Evolutionary conservation across 2,797 vertebrate species (phyloP).

Genomic region (Odontamblyopus lacepedii): DNA sequence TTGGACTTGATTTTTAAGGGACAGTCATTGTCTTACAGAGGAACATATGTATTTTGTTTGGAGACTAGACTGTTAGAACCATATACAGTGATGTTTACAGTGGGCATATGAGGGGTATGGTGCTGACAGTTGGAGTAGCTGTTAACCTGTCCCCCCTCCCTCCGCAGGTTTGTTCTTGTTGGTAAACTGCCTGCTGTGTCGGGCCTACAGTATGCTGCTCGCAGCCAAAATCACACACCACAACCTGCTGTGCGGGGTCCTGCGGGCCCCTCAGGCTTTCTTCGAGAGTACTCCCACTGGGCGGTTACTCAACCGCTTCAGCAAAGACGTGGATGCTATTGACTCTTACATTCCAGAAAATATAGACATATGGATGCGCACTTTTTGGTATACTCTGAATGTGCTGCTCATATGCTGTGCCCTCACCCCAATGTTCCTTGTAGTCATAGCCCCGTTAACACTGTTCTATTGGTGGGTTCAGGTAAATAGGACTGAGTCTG

Average conservation of each 20-base stretch:
- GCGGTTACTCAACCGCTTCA: slow-evolving; percentile 83
- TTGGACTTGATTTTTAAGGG: background rate
- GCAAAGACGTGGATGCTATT: slow-evolving; percentile 84
- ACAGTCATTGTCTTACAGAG: background rate
- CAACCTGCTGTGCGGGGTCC: slow-evolving; percentile 78
- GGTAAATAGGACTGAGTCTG: slow-evolving; percentile 82
- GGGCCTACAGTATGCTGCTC: slow-evolving; percentile 78
- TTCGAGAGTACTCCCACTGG: slow-evolving; percentile 82
- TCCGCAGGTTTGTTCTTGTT: slow-evolving; percentile 80
- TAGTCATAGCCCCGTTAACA: slow-evolving; percentile 83
- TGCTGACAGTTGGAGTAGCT: background rate
- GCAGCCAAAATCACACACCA: slow-evolving; percentile 75
- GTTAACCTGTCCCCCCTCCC: slow-evolving; percentile 59
- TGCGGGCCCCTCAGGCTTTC: slow-evolving; percentile 82
- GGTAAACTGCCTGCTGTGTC: slow-evolving; percentile 77
- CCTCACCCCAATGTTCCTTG: slow-evolving; percentile 84
- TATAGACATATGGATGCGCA: slow-evolving; percentile 87
- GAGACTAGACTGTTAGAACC: background rate
- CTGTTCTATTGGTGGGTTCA: slow-evolving; percentile 87
- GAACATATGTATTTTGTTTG: background rate
- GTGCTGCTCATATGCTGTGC: slow-evolving; percentile 85
- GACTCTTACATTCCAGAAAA: slow-evolving; percentile 80
- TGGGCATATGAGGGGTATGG: background rate
- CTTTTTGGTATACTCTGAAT: slow-evolving; percentile 85
- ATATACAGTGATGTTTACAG: background rate